Evolutionary conservation across 2,113 vertebrate species (phyloP).

Genomic region (Megaceryle maxima): DNA sequence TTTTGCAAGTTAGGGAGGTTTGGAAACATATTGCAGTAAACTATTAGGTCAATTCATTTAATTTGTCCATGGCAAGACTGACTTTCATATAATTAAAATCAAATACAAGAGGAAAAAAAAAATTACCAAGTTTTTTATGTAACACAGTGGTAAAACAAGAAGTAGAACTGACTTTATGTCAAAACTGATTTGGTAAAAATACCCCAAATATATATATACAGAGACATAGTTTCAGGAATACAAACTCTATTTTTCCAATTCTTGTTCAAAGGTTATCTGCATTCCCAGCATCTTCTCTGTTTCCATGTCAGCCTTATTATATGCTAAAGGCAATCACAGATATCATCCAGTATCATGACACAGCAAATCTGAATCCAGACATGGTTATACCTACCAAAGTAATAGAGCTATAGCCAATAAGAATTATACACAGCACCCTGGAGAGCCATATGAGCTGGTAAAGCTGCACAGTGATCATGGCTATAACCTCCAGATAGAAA

Average conservation of each 20-base stretch:
- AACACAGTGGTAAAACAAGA: background rate
- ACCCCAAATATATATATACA: background rate
- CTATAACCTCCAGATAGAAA: background rate
- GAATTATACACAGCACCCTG: background rate
- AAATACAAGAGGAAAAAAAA: background rate
- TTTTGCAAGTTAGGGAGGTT: background rate
- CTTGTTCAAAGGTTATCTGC: background rate
- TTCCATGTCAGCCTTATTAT: background rate
- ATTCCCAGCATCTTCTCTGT: background rate
- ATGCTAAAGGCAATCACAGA: background rate
- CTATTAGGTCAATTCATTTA: background rate
- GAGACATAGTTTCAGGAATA: background rate
- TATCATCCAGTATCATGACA: background rate
- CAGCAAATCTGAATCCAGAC: background rate
- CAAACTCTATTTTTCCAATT: background rate
- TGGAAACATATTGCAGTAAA: background rate
- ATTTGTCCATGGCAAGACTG: background rate
- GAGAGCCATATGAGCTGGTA: background rate
- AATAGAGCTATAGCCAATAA: fast-evolving
- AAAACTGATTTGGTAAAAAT: background rate
- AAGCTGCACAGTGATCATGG: background rate
- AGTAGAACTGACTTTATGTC: background rate
- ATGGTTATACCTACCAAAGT: background rate
- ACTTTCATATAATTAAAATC: background rate
- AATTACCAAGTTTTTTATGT: background rate